These are phyloP conservation scores for Gallinago solitaria DNA, from an alignment of 2,797 vertebrate genomes.

Conservation along the genomic window DNA sequence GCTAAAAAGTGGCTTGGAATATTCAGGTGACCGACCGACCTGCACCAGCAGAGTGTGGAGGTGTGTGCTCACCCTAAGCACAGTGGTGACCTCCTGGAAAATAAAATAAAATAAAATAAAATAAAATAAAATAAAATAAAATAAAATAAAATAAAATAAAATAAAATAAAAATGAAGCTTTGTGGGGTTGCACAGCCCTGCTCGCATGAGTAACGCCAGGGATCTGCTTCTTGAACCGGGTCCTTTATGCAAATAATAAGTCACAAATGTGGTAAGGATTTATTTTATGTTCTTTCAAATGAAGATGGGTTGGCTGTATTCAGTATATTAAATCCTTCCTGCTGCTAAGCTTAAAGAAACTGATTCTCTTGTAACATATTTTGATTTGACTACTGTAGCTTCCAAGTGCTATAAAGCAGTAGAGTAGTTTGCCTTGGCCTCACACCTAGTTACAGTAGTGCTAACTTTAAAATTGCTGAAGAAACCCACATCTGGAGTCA, in stretches of 20 bases:
- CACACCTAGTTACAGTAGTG: conserved; percentile 73
- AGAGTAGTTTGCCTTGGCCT: conserved; percentile 77
- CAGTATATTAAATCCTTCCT: conserved; percentile 75
- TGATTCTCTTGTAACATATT: conserved; percentile 66
- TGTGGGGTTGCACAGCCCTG: neutral
- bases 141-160: neutral
- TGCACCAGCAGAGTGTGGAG: neutral
- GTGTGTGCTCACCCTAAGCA: neutral
- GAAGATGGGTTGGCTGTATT: conserved; percentile 65
- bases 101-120: neutral
- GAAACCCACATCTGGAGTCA: conserved; percentile 82
- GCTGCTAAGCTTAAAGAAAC: conserved; percentile 68
- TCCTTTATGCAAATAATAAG: conserved; percentile 43
- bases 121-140: neutral
- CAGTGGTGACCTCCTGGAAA: neutral
- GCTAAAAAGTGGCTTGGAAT: neutral
- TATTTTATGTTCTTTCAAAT: conserved; percentile 56
- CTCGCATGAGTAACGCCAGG: neutral
- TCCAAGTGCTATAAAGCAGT: conserved; percentile 75
- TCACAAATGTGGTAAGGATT: conserved; percentile 63
- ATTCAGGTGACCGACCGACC: neutral
- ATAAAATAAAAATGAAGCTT: neutral
- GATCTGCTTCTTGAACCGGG: neutral
- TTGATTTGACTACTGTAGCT: conserved; percentile 71
- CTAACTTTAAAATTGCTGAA: conserved; percentile 70